Evolutionary conservation across 2,113 vertebrate genomes (phyloP).

Genomic region (Acanthochromis polyacanthus): DNA sequence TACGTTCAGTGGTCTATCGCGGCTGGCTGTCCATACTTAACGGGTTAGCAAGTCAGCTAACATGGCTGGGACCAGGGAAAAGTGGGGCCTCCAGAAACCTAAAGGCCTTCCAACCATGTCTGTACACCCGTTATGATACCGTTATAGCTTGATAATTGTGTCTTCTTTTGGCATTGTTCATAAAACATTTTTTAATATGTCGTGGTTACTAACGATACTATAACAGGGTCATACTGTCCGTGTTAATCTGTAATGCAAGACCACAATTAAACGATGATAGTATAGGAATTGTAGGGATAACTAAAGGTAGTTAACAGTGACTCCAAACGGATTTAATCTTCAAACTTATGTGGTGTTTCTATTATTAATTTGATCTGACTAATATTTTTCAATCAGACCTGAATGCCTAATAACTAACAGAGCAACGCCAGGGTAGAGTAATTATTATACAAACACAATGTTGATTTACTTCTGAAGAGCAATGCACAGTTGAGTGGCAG

Average conservation of each 20-base stretch:
- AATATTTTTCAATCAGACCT: too few relatives aligned
- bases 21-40: constrained; percentile 38
- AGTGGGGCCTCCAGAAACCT: constrained; percentile 64
- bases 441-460: background rate
- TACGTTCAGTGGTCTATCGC: constrained; percentile 14
- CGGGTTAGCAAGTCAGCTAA: constrained; percentile 66
- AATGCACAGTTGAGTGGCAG: background rate
- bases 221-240: background rate
- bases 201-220: background rate
- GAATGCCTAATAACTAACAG: background rate
- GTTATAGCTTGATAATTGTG: background rate
- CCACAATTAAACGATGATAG: background rate
- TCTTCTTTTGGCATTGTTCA: background rate
- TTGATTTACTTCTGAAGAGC: background rate
- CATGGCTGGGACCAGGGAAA: constrained; percentile 66
- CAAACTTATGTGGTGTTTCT: background rate
- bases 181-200: background rate
- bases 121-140: constrained; percentile 27
- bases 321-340: background rate
- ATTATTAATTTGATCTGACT: background rate
- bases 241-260: background rate
- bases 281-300: background rate
- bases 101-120: constrained; percentile 62
- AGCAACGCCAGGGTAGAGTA: background rate
- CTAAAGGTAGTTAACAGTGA: background rate